These are phyloP conservation scores for Hipposideros larvatus DNA, from an alignment of 2,797 vertebrate species.

Conservation along the genomic window DNA sequence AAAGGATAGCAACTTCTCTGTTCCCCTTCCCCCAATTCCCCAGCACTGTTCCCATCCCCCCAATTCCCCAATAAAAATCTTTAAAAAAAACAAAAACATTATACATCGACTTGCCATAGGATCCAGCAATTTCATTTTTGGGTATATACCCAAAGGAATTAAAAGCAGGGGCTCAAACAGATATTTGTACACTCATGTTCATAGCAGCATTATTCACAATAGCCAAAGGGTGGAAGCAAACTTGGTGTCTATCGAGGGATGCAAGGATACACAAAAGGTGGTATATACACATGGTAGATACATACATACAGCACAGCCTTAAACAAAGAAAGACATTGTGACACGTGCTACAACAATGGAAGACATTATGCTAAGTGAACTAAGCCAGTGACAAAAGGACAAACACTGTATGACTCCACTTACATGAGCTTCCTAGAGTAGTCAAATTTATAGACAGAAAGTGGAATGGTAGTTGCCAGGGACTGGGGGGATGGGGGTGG, in stretches of 20 bases:
- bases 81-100: not conserved
- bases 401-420: not conserved
- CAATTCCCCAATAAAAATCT: no score
- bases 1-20: no score
- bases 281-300: no score
- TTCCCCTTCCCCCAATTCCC: no score
- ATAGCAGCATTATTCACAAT: not conserved
- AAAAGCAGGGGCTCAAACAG: not conserved
- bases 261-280: not conserved
- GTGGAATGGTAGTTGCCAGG: not conserved
- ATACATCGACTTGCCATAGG: not conserved
- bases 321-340: not conserved
- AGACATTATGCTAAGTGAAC: not conserved
- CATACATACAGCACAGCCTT: not conserved
- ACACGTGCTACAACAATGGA: not conserved
- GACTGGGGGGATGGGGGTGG: not conserved
- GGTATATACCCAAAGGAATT: not conserved
- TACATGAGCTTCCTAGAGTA: not conserved
- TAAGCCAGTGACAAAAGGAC: not conserved
- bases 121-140: not conserved
- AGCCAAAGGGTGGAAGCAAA: not conserved
- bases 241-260: not conserved
- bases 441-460: not conserved
- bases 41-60: no score
- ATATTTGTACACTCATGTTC: not conserved